Evolutionary conservation across 2,797 vertebrate genomes (phyloP).

Genomic region (Epinephelus coioides): DNA sequence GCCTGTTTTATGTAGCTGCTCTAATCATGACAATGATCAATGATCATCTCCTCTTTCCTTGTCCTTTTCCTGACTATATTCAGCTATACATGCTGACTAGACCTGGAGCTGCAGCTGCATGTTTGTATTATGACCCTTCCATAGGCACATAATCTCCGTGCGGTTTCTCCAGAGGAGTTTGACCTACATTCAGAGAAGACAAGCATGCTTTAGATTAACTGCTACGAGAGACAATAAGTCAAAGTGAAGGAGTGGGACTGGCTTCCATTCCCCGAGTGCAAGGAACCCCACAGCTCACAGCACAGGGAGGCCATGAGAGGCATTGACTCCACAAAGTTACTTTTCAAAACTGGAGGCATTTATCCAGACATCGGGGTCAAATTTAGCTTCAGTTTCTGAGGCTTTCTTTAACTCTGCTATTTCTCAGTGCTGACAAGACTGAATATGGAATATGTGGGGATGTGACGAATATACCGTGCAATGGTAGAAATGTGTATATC

Average conservation of each 20-base stretch:
- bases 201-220: conserved; percentile 55
- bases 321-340: conserved; percentile 11
- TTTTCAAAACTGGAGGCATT: conserved; percentile 35
- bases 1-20: too few species aligned
- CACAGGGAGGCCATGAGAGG: conserved; percentile 5
- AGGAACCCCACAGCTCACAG: conserved; percentile 15
- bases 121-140: conserved; percentile 16
- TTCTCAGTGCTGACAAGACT: neutral
- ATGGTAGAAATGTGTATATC: too few species aligned
- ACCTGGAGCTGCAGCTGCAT: conserved; percentile 25
- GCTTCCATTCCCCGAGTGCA: neutral
- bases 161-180: conserved; percentile 42
- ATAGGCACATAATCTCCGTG: conserved; percentile 9
- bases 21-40: too few species aligned
- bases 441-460: neutral
- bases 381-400: conserved; percentile 2
- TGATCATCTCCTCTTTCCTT: too few species aligned
- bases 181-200: conserved; percentile 65
- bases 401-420: conserved; percentile 2
- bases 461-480: too few species aligned
- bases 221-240: neutral
- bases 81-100: neutral
- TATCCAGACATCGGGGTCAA: neutral
- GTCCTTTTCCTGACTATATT: too few species aligned
- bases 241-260: conserved; percentile 4